Conservation (phyloP, 2,113 vertebrate genomes). For the Lontra canadensis region DNA sequence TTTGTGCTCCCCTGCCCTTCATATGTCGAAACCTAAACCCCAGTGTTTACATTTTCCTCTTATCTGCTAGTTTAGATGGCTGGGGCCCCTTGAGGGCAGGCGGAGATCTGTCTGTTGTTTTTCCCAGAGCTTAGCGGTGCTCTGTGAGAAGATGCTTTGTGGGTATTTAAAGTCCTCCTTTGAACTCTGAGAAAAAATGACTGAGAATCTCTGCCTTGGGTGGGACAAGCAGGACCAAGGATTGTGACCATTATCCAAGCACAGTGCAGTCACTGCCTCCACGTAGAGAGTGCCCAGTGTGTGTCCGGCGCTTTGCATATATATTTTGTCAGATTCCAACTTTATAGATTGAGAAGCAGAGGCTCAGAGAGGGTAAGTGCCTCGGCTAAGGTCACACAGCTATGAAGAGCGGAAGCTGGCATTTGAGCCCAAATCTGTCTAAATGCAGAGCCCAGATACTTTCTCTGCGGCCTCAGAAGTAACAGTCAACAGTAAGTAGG, state of each 20-base stretch:
- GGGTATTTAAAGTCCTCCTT: neutral
- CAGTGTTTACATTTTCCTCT: constrained; percentile 49
- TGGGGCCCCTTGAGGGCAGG: constrained; percentile 21
- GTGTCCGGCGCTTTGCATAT: neutral
- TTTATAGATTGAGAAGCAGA: constrained; percentile 17
- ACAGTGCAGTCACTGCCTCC: neutral
- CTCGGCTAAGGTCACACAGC: neutral
- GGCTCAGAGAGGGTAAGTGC: neutral
- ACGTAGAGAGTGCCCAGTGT: neutral
- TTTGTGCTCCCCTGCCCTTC: neutral
- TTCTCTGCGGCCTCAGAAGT: neutral
- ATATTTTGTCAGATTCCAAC: neutral
- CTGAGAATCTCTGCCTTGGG: neutral
- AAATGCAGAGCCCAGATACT: neutral
- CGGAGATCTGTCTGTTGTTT: neutral
- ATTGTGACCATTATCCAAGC: neutral
- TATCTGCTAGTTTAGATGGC: constrained; percentile 1
- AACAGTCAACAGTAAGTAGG: neutral
- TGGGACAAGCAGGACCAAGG: neutral
- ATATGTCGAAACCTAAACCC: constrained; percentile 1
- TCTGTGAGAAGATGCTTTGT: constrained; percentile 9
- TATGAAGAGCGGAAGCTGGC: neutral
- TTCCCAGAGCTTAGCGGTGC: neutral
- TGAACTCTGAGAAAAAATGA: neutral
- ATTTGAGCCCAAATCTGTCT: neutral